Percentiles rank a stretch among this genome's conserved stretches.
phyloP scores from a whole-genome alignment of 2,888 invertebrate species.

The Cataglyphis cursor region DNA sequence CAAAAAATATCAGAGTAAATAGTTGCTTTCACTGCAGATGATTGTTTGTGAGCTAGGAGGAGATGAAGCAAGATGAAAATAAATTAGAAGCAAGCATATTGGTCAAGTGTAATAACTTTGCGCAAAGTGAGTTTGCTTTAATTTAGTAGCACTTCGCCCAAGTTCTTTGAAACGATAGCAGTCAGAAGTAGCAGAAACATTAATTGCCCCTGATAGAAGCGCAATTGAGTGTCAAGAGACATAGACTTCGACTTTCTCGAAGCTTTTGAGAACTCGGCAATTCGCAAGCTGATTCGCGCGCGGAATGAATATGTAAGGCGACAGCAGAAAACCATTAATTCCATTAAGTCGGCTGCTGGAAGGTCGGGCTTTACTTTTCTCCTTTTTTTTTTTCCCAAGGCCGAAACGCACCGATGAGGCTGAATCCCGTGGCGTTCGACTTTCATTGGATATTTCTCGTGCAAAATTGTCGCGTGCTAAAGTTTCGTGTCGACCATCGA shows the following conservation, averaged over 20 bases:
- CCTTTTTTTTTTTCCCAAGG: background rate
- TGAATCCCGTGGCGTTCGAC: slow-evolving; percentile 79
- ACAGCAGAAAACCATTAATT: slow-evolving; percentile 49
- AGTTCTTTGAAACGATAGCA: slow-evolving; percentile 27
- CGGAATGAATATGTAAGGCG: slow-evolving; percentile 53
- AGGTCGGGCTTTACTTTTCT: slow-evolving; percentile 35
- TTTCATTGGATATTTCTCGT: slow-evolving; percentile 81
- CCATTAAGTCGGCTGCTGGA: slow-evolving; percentile 21
- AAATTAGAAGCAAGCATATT: slow-evolving; percentile 16
- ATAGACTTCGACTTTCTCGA: slow-evolving; percentile 43
- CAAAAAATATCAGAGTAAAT: background rate
- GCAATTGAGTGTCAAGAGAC: slow-evolving; percentile 49
- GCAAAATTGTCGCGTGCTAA: slow-evolving; percentile 81
- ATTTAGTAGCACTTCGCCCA: slow-evolving; percentile 32
- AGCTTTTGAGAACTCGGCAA: slow-evolving; percentile 41
- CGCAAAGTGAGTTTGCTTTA: slow-evolving; percentile 28
- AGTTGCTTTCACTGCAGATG: background rate
- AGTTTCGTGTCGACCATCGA: slow-evolving; percentile 79
- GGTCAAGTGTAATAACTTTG: slow-evolving; percentile 33
- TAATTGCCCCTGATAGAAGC: slow-evolving; percentile 36
- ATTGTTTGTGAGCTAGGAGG: background rate
- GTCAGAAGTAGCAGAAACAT: slow-evolving; percentile 24
- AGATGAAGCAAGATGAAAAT: background rate
- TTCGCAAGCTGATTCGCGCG: slow-evolving; percentile 33
- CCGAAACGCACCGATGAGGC: slow-evolving; percentile 55